Conservation (phyloP, 2,888 invertebrate species). For the Thymelicus sylvestris region DNA sequence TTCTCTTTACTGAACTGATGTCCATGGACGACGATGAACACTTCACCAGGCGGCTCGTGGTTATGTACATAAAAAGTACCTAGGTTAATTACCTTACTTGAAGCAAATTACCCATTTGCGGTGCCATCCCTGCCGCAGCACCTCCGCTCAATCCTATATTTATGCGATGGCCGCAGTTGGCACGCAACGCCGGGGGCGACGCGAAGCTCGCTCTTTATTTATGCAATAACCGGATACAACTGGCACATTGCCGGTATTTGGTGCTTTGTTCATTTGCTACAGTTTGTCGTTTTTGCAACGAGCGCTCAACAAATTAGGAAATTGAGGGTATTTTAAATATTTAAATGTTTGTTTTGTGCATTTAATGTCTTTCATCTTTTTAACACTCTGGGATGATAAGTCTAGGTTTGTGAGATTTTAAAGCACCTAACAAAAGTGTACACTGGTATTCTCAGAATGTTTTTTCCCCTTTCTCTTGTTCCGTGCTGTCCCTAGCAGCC, state of each 20-base stretch:
- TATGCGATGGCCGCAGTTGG: constrained; percentile 38
- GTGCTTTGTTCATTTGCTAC: constrained; percentile 9
- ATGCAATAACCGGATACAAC: constrained; percentile 44
- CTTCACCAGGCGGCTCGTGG: too few species aligned
- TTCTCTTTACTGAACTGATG: too few species aligned
- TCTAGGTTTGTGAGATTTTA: too few species aligned
- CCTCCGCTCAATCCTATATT: constrained; percentile 31
- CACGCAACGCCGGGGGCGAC: constrained; percentile 41
- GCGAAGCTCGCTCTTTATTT: constrained; percentile 45
- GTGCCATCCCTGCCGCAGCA: constrained; percentile 13
- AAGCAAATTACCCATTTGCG: not conserved
- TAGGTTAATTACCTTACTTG: too few species aligned
- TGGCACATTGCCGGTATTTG: constrained; percentile 40
- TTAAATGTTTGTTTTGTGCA: not conserved
- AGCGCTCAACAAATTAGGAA: not conserved
- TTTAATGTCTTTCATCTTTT: too few species aligned
- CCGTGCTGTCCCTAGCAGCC: too few species aligned
- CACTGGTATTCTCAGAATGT: too few species aligned
- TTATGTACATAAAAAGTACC: too few species aligned
- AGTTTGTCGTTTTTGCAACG: not conserved
- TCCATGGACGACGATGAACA: too few species aligned
- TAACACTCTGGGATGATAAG: too few species aligned
- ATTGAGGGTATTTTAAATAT: not conserved
- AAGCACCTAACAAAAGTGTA: too few species aligned
- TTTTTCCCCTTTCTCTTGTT: too few species aligned